phyloP scores from a whole-genome alignment of 2,113 vertebrate species.

The Ophthalmolycus amberensis region DNA sequence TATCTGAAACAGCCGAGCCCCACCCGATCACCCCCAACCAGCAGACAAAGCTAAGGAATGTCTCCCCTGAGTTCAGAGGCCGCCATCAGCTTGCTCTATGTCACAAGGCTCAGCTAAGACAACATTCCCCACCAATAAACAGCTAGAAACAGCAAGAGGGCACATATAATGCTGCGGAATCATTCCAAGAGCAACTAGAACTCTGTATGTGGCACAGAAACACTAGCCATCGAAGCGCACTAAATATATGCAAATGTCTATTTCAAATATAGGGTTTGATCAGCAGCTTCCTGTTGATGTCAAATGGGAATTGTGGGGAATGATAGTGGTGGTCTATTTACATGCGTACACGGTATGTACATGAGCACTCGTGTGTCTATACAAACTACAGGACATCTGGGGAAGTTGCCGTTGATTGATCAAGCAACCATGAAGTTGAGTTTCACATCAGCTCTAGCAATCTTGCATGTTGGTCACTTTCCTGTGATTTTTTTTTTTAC shows the following conservation, averaged over 20 bases:
- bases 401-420: conserved; percentile 66
- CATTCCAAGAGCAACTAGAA: conserved; percentile 24
- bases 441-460: conserved; percentile 59
- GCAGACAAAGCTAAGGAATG: conserved; percentile 53
- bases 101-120: conserved; percentile 46
- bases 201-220: conserved; percentile 9
- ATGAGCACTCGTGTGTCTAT: background rate
- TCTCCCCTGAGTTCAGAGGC: conserved; percentile 47
- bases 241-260: conserved; percentile 31
- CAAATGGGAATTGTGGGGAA: conserved; percentile 24
- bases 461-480: conserved; percentile 69
- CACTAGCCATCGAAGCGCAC: conserved; percentile 14
- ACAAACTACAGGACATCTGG: conserved; percentile 50
- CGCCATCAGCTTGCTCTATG: conserved; percentile 36
- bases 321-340: background rate
- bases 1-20: conserved; percentile 42
- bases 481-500: conserved; percentile 33
- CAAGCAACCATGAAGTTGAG: conserved; percentile 65
- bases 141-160: background rate
- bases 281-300: conserved; percentile 45
- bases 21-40: conserved; percentile 42
- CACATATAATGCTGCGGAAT: background rate
- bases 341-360: conserved; percentile 12
- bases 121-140: conserved; percentile 26
- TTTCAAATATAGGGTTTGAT: conserved; percentile 54